Evolutionary conservation across 2,888 invertebrate species (phyloP).

Genomic region (Oithona nana): DNA sequence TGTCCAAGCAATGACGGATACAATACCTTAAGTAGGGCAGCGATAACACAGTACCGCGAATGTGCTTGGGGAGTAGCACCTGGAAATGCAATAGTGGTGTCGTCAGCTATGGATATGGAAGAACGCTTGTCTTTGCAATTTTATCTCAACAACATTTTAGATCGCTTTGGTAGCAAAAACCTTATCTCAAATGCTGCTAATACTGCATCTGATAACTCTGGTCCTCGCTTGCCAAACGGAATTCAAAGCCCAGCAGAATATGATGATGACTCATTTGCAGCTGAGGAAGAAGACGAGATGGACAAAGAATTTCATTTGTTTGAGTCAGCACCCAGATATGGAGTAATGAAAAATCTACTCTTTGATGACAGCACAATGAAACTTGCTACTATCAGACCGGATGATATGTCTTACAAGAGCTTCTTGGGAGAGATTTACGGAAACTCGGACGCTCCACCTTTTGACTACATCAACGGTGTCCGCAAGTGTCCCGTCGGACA

Average conservation of each 20-base stretch:
- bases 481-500: slow-evolving; percentile 60
- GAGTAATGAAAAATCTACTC: slow-evolving; percentile 24
- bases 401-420: slow-evolving; percentile 51
- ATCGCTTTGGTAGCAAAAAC: slow-evolving; percentile 21
- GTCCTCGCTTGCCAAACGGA: neutral
- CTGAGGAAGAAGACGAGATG: neutral
- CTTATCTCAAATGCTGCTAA: neutral
- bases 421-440: slow-evolving; percentile 39
- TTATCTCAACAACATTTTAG: slow-evolving; percentile 26
- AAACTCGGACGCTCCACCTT: slow-evolving; percentile 26
- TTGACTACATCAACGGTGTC: slow-evolving; percentile 50
- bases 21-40: slow-evolving; percentile 32
- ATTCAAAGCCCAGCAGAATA: neutral
- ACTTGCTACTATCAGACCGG: slow-evolving; percentile 45
- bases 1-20: slow-evolving; percentile 48
- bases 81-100: slow-evolving; percentile 29
- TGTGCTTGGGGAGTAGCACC: slow-evolving; percentile 66
- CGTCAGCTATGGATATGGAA: slow-evolving; percentile 48
- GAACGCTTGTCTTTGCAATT: slow-evolving; percentile 32
- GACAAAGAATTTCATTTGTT: slow-evolving; percentile 42
- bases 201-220: neutral
- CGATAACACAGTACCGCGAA: slow-evolving; percentile 44
- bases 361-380: slow-evolving; percentile 49
- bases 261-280: neutral
- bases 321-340: slow-evolving; percentile 46